Conservation (phyloP, 2,888 invertebrate species). For the Hecatera dysodea region DNA sequence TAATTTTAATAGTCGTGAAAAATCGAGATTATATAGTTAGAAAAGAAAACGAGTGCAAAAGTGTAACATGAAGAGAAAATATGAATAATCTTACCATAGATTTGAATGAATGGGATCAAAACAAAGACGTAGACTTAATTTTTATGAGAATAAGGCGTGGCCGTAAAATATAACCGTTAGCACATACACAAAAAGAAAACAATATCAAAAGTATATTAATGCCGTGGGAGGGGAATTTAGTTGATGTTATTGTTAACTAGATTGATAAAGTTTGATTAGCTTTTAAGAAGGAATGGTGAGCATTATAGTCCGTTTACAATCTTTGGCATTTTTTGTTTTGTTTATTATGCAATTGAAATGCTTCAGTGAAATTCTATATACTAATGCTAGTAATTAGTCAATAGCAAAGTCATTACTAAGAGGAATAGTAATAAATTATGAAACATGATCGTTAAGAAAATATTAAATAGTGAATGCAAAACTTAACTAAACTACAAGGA, state of each 20-base stretch:
- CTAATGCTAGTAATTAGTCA: background rate
- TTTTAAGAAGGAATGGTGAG: background rate
- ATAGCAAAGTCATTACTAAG: background rate
- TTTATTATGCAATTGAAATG: background rate
- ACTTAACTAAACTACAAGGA: slow-evolving; percentile 11
- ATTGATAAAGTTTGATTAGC: slow-evolving; percentile 25
- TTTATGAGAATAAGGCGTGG: slow-evolving; percentile 65
- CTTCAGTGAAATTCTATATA: background rate
- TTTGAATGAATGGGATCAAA: slow-evolving; percentile 58
- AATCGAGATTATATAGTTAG: slow-evolving; percentile 50
- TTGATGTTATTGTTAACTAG: slow-evolving; percentile 54
- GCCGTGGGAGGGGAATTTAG: slow-evolving; percentile 74
- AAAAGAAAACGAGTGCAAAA: slow-evolving; percentile 57
- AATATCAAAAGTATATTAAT: slow-evolving; percentile 71
- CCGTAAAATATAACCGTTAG: slow-evolving; percentile 72
- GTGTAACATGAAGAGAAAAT: slow-evolving; percentile 63
- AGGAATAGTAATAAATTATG: background rate
- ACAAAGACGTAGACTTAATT: slow-evolving; percentile 57
- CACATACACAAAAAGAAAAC: slow-evolving; percentile 73
- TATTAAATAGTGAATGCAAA: slow-evolving; percentile 18
- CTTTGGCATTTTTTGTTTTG: background rate
- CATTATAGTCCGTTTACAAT: background rate
- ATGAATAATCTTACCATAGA: slow-evolving; percentile 64
- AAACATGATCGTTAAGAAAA: slow-evolving; percentile 8
- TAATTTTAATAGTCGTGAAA: slow-evolving; percentile 47